Evolutionary conservation across 2,113 vertebrate genomes (phyloP).

Genomic region (Podiceps cristatus): DNA sequence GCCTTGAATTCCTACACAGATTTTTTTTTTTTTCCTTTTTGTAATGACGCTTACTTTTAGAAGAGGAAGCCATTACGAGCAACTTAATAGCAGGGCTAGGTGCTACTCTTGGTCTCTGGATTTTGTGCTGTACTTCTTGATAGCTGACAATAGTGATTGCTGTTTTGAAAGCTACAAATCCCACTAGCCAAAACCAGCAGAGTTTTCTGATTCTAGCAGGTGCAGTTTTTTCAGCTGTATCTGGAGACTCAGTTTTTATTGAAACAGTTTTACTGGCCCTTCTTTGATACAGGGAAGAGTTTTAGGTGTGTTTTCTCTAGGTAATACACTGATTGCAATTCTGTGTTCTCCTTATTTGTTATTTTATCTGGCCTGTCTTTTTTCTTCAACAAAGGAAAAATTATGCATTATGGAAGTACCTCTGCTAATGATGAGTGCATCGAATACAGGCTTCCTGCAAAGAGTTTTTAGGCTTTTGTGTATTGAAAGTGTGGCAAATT

Average conservation of each 20-base stretch:
- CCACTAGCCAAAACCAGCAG: neutral
- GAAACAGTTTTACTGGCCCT: neutral
- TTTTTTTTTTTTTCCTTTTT: neutral
- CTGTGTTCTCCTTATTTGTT: neutral
- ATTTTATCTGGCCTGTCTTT: neutral
- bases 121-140: neutral
- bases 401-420: neutral
- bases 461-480: neutral
- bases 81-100: neutral
- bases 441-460: neutral
- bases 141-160: neutral
- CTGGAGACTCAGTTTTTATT: neutral
- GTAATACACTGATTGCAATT: neutral
- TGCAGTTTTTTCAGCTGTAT: neutral
- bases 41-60: neutral
- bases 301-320: neutral
- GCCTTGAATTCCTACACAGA: neutral
- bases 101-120: neutral
- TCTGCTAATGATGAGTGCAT: neutral
- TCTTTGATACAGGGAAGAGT: neutral
- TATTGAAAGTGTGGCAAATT: neutral
- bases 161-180: neutral
- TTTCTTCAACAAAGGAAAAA: neutral
- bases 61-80: neutral
- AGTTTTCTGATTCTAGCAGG: neutral